Conservation (phyloP, 2,888 invertebrate genomes). For the Platycnemis pennipes region DNA sequence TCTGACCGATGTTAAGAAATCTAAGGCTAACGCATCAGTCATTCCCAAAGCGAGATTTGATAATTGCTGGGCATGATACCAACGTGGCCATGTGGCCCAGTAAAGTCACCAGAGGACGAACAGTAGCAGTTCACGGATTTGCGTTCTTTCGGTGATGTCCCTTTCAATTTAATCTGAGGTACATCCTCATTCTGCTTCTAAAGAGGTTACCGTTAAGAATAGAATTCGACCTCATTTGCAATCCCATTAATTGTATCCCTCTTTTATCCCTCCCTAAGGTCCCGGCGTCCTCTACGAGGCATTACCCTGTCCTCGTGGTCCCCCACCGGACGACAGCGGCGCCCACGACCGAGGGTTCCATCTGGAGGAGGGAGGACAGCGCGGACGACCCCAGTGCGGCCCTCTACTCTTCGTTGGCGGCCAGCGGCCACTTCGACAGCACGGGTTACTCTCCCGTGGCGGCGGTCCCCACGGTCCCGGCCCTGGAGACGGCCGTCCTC, state of each 20-base stretch:
- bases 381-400: conserved; percentile 54
- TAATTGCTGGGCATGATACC: no score
- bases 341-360: conserved; percentile 56
- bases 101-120: no score
- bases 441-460: conserved; percentile 14
- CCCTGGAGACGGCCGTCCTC: conserved; percentile 58
- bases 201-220: no score
- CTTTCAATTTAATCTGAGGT: no score
- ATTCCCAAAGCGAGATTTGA: no score
- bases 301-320: conserved; percentile 51
- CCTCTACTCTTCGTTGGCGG: conserved; percentile 35
- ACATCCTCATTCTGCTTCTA: no score
- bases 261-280: neutral
- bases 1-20: no score
- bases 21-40: no score
- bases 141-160: no score
- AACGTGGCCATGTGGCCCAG: no score
- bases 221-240: no score
- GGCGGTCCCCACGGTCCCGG: conserved; percentile 48
- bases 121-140: no score
- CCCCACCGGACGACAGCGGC: conserved; percentile 40
- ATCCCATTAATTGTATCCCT: neutral
- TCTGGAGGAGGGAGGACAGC: conserved; percentile 57
- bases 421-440: conserved; percentile 2
- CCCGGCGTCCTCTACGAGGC: conserved; percentile 43